Conservation (phyloP, 2,113 vertebrate species). For the Cyanocitta stelleri region DNA sequence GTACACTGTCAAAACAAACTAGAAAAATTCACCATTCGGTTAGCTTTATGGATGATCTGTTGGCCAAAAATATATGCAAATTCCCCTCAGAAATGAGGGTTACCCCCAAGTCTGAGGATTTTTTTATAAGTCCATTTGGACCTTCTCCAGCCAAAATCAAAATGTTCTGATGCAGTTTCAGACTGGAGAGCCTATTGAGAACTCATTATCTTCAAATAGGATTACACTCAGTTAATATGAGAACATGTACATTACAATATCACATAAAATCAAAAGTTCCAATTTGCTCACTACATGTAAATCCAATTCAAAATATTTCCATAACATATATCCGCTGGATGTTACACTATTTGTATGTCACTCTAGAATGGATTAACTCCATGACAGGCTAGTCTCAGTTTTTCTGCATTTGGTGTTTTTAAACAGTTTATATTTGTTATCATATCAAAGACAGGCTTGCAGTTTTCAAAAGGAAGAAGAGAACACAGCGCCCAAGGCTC, state of each 20-base stretch:
- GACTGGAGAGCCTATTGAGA: conserved; percentile 72
- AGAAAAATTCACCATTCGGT: conserved; percentile 9
- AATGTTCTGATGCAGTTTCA: conserved; percentile 64
- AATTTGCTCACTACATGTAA: conserved; percentile 82
- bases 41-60: conserved; percentile 10
- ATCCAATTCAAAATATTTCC: conserved; percentile 85
- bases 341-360: conserved; percentile 83
- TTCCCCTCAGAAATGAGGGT: conserved; percentile 11
- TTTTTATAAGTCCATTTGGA: conserved; percentile 50
- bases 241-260: conserved; percentile 83
- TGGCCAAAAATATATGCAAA: conserved; percentile 16
- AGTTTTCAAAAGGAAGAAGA: conserved; percentile 90
- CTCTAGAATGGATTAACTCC: conserved; percentile 85
- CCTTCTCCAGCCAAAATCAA: conserved; percentile 55
- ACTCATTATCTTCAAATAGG: conserved; percentile 82
- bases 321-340: conserved; percentile 82
- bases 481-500: conserved; percentile 86
- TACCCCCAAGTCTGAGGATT: conserved; percentile 22
- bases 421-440: conserved; percentile 99
- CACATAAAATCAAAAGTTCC: conserved; percentile 82
- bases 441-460: conserved; percentile 95
- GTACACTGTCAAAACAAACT: neutral
- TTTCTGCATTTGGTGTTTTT: conserved; percentile 90
- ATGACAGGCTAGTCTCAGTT: conserved; percentile 79
- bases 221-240: conserved; percentile 79